A percentile compares a stretch with the other conserved stretches of the same genome.
These are phyloP conservation scores for Spinus pinus DNA, from an alignment of 2,797 vertebrate genomes.

Conservation along the genomic window DNA sequence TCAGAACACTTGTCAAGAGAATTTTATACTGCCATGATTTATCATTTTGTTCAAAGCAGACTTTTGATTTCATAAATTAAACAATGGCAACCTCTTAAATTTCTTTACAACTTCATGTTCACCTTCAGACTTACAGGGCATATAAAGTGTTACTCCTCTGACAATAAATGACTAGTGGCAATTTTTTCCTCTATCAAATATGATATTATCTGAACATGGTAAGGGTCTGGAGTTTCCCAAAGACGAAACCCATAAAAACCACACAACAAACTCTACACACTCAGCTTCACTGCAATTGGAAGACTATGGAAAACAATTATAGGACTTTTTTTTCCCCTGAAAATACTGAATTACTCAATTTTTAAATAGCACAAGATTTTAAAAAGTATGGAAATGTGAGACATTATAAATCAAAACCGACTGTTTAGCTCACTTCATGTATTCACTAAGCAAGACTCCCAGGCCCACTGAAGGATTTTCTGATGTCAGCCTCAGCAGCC, in stretches of 20 bases:
- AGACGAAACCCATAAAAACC: not conserved
- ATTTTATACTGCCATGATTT: not conserved
- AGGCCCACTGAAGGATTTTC: not conserved
- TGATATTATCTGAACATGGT: not conserved
- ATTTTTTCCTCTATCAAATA: not conserved
- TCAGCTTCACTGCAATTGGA: not conserved
- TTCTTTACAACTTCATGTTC: not conserved
- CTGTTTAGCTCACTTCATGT: not conserved
- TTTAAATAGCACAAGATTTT: not conserved
- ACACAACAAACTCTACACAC: not conserved
- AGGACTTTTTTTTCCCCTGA: not conserved
- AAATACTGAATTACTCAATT: not conserved
- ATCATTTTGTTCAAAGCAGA: not conserved
- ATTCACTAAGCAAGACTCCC: not conserved
- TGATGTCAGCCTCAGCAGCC: not conserved
- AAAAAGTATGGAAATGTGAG: not conserved
- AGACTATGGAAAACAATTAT: not conserved
- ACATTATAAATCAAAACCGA: not conserved
- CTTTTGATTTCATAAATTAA: not conserved
- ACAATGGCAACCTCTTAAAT: not conserved
- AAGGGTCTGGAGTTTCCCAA: not conserved
- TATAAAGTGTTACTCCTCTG: not conserved
- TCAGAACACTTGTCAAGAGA: not conserved
- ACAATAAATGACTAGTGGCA: not conserved
- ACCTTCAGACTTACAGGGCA: not conserved